phyloP scores from a whole-genome alignment of 2,888 invertebrate genomes.

The Rhopalosiphum nymphaeae region DNA sequence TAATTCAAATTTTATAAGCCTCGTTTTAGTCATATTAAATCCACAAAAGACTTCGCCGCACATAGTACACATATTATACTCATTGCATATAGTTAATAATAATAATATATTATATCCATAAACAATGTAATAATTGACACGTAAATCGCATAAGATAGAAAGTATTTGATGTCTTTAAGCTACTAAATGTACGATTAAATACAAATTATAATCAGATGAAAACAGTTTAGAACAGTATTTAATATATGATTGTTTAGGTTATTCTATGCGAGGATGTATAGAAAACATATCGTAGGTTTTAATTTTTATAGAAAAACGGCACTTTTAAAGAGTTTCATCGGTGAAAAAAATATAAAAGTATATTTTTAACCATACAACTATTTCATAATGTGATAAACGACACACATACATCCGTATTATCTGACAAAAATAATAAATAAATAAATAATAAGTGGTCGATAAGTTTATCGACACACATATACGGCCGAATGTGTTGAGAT shows the following conservation, averaged over 20 bases:
- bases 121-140: not conserved
- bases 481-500: not conserved
- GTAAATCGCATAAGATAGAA: not conserved
- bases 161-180: not conserved
- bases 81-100: not conserved
- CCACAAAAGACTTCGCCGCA: not conserved
- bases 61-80: not conserved
- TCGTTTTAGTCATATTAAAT: not conserved
- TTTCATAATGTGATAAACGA: not conserved
- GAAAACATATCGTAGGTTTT: not conserved
- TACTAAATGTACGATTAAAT: not conserved
- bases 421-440: not conserved
- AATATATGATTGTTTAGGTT: not conserved
- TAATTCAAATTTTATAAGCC: not conserved
- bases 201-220: not conserved
- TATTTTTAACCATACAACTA: not conserved
- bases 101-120: not conserved
- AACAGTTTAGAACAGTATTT: not conserved
- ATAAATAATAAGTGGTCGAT: not conserved
- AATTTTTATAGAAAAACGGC: not conserved
- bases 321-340: not conserved
- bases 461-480: not conserved
- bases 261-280: not conserved
- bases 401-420: not conserved
- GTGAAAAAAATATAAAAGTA: not conserved